Percentiles rank a stretch among this genome's conserved stretches.
phyloP scores from a whole-genome alignment of 2,888 invertebrate genomes.

The Noctua janthe region DNA sequence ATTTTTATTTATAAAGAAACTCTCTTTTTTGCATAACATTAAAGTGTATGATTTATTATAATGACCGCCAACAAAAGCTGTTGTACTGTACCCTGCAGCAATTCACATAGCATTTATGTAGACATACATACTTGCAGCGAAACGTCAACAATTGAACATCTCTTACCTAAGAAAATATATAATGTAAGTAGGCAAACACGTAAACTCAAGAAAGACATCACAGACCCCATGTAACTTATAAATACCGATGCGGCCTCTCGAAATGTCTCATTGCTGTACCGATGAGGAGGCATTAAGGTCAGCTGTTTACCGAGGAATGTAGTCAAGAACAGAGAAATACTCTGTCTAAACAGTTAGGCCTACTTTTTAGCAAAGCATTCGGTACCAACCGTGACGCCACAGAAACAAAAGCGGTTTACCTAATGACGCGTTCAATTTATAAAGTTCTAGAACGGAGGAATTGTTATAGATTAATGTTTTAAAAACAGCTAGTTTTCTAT shows the following conservation, averaged over 20 bases:
- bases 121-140: not conserved
- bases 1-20: not conserved
- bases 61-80: not conserved
- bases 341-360: conserved; percentile 83
- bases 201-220: conserved; percentile 48
- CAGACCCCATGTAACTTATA: conserved; percentile 31
- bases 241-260: conserved; percentile 34
- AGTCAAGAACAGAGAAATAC: conserved; percentile 78
- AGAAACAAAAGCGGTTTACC: conserved; percentile 67
- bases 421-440: conserved; percentile 68
- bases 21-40: not conserved
- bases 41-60: not conserved
- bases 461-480: conserved; percentile 4
- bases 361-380: conserved; percentile 81
- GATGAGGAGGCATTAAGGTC: conserved; percentile 77
- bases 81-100: not conserved
- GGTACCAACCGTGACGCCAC: conserved; percentile 75
- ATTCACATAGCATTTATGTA: conserved; percentile 2
- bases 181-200: conserved; percentile 21
- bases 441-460: conserved; percentile 19
- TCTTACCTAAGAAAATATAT: conserved; percentile 18
- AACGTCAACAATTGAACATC: conserved; percentile 12
- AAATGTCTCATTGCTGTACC: conserved; percentile 60
- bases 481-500: conserved; percentile 10
- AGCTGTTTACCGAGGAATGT: conserved; percentile 76